Evolutionary conservation across 2,888 invertebrate species (phyloP).

Genomic region (Caenorhabditis angaria): DNA sequence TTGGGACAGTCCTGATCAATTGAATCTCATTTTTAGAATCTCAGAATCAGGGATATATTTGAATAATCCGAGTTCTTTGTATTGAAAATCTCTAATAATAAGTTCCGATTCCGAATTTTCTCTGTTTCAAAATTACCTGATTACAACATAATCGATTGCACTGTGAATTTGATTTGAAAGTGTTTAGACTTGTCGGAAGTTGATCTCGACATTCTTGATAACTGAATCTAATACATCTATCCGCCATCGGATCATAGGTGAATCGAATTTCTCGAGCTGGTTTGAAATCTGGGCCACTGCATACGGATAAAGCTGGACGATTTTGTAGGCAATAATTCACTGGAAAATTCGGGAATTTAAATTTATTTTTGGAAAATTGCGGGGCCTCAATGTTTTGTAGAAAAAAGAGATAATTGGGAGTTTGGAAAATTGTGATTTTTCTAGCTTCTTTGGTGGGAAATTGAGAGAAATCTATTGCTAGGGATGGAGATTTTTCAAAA

Average conservation of each 20-base stretch:
- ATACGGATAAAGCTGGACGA: conserved; percentile 48
- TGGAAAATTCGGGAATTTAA: conserved; percentile 12
- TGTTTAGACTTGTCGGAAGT: conserved; percentile 37
- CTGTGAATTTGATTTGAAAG: conserved; percentile 46
- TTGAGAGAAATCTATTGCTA: no score
- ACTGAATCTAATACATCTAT: conserved; percentile 49
- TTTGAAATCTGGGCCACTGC: conserved; percentile 37
- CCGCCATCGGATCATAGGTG: conserved; percentile 52
- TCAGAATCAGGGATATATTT: no score
- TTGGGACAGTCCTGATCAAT: not conserved
- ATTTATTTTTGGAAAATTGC: not conserved
- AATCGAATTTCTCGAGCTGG: conserved; percentile 50
- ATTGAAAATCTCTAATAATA: no score
- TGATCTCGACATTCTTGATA: conserved; percentile 40
- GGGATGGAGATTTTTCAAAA: no score
- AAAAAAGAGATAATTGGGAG: no score
- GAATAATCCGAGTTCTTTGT: no score
- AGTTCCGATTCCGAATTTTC: no score
- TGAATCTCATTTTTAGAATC: no score
- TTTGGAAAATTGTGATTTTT: no score
- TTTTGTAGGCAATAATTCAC: conserved; percentile 50
- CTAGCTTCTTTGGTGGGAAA: no score
- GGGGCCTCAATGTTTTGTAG: no score
- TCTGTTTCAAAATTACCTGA: no score
- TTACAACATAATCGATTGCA: conserved; percentile 52